Base-by-base conservation (phyloP, 2,797 vertebrate genomes). In the Eospalax fontanierii region DNA sequence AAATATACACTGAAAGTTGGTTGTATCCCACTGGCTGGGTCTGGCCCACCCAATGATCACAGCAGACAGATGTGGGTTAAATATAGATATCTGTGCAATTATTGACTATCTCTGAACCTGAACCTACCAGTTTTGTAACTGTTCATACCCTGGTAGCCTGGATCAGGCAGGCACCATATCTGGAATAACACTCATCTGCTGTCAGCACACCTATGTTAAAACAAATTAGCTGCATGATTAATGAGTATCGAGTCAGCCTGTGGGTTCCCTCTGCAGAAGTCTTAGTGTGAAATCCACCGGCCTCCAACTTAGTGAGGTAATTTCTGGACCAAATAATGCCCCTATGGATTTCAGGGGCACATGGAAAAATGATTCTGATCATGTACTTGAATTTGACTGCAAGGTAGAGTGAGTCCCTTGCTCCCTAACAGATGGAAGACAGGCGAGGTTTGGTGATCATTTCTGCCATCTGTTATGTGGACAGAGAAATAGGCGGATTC, bases 151-250 rank as follows among this genome's bases (percentile, higher is more conserved):
- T 97, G 97, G 97, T 95, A 97, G 98, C 97, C 79, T 97, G 98
- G 97, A 98, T 98, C 97, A 98, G 96, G 97, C 98, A 98, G 98
- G 94, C 9, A 98, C 98, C 97, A 73, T 98, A 98, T 98, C 98
- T 98, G 90, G 93, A 98, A 99, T 98, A 98, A 99, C 98, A 99
- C 92, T 98, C 95, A 63, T 98, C 97, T 95, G 98, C 98, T 98
- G 98, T 98, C 98, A 98, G 96, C 98, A 84, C 98, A 97, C 97
- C 97, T 95, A 80, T 98, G 98, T 97, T 90, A 98, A 99, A 99
- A 99, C 98, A 98, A 99, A 99, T 98, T 98, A 98, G 98, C 98
- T 59, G 98, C 98, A 98, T 99, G 98, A 99, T 99, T 98, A 99
- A 99, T 99, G 98, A 97, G 97, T 97, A 98, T 98, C 97, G 96